Percentiles rank a stretch among this genome's conserved stretches.
Conservation (phyloP, 2,113 vertebrate genomes). For the Setophaga petechia region DNA sequence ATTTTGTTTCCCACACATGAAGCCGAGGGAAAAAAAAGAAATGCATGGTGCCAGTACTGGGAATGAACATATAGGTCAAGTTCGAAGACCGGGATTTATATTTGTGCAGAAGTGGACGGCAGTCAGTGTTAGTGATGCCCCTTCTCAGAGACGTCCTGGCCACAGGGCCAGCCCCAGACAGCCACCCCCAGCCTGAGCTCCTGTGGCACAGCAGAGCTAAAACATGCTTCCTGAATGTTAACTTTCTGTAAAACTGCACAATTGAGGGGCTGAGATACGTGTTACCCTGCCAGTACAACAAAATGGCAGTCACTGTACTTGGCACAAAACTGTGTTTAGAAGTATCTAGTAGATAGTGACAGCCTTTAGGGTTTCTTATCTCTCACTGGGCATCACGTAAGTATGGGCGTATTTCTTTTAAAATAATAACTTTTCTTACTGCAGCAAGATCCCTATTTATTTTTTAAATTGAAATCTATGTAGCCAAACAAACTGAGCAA, state of each 20-base stretch:
- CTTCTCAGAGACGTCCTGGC: background rate
- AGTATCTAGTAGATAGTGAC: background rate
- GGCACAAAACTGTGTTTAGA: background rate
- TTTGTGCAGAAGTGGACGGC: background rate
- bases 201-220: background rate
- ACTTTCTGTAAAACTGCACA: background rate
- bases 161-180: background rate
- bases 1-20: background rate
- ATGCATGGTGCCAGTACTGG: fast-evolving
- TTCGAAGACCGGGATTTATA: fast-evolving
- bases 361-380: background rate
- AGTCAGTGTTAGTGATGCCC: background rate
- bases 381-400: background rate
- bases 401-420: background rate
- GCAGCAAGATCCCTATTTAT: fast-evolving
- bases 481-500: background rate
- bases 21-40: background rate
- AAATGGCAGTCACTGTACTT: background rate
- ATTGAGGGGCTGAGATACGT: background rate
- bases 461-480: background rate
- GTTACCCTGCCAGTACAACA: background rate
- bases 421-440: background rate
- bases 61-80: background rate
- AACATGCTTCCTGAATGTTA: background rate
- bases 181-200: too few relatives aligned